These are phyloP conservation scores for Lithosia quadra DNA, from an alignment of 2,888 invertebrate genomes.

Conservation along the genomic window DNA sequence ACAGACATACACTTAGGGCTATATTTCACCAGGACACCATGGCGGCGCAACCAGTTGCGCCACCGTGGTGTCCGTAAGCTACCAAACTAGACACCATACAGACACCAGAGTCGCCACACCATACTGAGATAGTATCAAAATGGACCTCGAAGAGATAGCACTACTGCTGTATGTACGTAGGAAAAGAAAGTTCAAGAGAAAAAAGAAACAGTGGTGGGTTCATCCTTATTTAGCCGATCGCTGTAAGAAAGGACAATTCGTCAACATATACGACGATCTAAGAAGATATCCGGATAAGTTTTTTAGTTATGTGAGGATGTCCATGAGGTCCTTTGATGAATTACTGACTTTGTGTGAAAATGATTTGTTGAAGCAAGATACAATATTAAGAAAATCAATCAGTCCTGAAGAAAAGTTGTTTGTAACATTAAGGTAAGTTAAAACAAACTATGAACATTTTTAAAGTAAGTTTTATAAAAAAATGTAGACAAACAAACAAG, in stretches of 20 bases:
- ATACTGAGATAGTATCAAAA: conserved; percentile 28
- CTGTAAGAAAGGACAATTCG: conserved; percentile 15
- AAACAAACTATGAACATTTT: conserved; percentile 24
- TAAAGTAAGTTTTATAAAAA: conserved; percentile 25
- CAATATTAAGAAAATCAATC: conserved; percentile 40
- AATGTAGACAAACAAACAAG: conserved; percentile 14
- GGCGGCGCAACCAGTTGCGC: too few species aligned
- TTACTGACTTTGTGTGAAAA: conserved; percentile 39
- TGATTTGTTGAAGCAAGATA: conserved; percentile 41
- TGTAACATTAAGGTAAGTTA: conserved; percentile 30
- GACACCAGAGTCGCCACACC: too few species aligned
- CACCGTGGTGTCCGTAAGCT: too few species aligned
- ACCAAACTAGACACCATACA: too few species aligned
- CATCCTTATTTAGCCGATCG: conserved; percentile 32
- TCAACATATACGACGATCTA: conserved; percentile 29
- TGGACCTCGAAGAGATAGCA: conserved; percentile 28
- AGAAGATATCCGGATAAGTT: conserved; percentile 39
- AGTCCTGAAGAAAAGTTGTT: conserved; percentile 30
- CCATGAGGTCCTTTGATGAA: conserved; percentile 38
- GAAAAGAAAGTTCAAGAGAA: conserved; percentile 29
- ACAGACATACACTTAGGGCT: too few species aligned
- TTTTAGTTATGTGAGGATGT: conserved; percentile 32
- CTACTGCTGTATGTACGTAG: conserved; percentile 31
- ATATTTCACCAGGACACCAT: too few species aligned
- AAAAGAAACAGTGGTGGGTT: conserved; percentile 23